Conservation (phyloP, 1,140 invertebrate species). For the Dendrolimus kikuchii region DNA sequence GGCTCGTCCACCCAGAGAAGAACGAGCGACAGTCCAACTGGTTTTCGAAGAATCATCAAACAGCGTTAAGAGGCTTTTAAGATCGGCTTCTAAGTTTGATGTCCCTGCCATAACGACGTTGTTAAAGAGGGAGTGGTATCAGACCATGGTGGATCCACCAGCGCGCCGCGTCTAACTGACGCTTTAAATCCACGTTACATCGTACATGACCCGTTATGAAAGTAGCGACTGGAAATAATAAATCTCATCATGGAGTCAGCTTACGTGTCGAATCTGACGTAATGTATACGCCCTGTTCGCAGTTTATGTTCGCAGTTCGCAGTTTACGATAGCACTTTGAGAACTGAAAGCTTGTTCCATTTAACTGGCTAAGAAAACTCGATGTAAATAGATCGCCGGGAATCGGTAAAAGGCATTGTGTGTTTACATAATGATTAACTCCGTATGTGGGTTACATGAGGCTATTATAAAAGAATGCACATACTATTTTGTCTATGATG, state of each 20-base stretch:
- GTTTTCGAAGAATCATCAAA: constrained; percentile 5
- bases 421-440: too few species aligned
- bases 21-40: constrained; percentile 63
- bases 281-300: constrained; percentile 21
- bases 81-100: constrained; percentile 3
- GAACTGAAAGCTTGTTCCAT: constrained; percentile 6
- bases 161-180: constrained; percentile 43
- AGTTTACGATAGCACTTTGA: constrained; percentile 20
- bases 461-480: too few species aligned
- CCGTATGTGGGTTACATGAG: too few species aligned
- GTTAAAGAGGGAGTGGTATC: constrained; percentile 8
- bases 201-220: constrained; percentile 49
- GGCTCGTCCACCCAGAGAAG: constrained; percentile 75
- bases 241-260: constrained; percentile 40
- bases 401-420: not conserved
- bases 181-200: constrained; percentile 25
- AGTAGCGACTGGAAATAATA: constrained; percentile 56
- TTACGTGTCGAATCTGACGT: constrained; percentile 45
- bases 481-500: too few species aligned
- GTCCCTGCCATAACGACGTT: constrained; percentile 13
- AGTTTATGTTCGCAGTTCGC: constrained; percentile 30
- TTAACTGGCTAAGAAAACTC: not conserved
- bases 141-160: constrained; percentile 19
- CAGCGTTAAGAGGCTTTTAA: not conserved
- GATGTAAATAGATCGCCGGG: not conserved